Conservation (phyloP, 1,140 invertebrate species). For the Drosophila melanogaster region Release_6_plus_ISO1_MT NT_033777.3:7042501-7043000, state of each 20-base stretch:
- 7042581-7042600: constrained; percentile 45
- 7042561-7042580: constrained; percentile 74
- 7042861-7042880: constrained; percentile 84
- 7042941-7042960: constrained; percentile 40
- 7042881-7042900: constrained; percentile 84
- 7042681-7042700: constrained; percentile 9
- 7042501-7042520: constrained; percentile 49
- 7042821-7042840: constrained; percentile 8
- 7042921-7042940: constrained; percentile 53
- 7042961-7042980: constrained; percentile 35
- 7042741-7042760: constrained; percentile 54
- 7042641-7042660: constrained; percentile 72
- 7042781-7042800: constrained; percentile 44
- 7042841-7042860: constrained; percentile 49
- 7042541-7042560: constrained; percentile 84
- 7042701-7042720: constrained; percentile 60
- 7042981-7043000: constrained; percentile 44
- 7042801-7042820: neutral
- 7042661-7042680: constrained; percentile 14
- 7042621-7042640: constrained; percentile 62
- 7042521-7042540: constrained; percentile 84
- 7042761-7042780: constrained; percentile 54
- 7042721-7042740: constrained; percentile 62
- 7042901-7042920: constrained; percentile 57
- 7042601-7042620: constrained; percentile 23